phyloP scores from a whole-genome alignment of 2,888 invertebrate species.

The Pherbina coryleti region DNA sequence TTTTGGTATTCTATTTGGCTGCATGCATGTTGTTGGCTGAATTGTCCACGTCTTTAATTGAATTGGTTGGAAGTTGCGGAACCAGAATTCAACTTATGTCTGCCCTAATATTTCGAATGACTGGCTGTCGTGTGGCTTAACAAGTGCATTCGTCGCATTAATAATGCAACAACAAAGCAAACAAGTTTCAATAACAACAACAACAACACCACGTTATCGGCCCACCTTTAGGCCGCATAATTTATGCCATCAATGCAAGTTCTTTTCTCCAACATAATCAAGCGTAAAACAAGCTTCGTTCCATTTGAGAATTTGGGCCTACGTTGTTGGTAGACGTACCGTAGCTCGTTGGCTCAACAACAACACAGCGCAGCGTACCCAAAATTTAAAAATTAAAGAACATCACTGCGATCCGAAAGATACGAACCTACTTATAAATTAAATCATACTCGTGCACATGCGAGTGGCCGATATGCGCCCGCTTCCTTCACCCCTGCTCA shows the following conservation, averaged over 20 bases:
- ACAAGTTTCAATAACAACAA: slow-evolving; percentile 20
- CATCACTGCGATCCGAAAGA: slow-evolving; percentile 8
- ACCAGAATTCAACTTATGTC: slow-evolving; percentile 28
- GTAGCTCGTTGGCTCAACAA: not conserved
- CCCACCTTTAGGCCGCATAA: slow-evolving; percentile 35
- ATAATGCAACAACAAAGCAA: slow-evolving; percentile 9
- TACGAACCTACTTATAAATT: slow-evolving; percentile 26
- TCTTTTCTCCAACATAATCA: slow-evolving; percentile 28
- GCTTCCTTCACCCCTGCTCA: not conserved
- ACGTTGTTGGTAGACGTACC: not conserved
- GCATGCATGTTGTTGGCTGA: not conserved
- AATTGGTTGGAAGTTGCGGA: not conserved
- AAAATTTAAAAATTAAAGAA: slow-evolving; percentile 2
- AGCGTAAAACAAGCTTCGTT: slow-evolving; percentile 21
- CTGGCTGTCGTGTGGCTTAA: slow-evolving; percentile 24
- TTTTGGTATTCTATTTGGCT: not conserved
- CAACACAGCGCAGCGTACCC: not conserved
- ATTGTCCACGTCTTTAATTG: not conserved
- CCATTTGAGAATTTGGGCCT: not conserved
- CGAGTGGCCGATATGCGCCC: not conserved
- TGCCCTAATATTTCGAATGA: slow-evolving; percentile 29
- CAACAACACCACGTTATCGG: slow-evolving; percentile 10
- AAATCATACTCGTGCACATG: slow-evolving; percentile 22
- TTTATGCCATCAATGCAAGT: slow-evolving; percentile 30
- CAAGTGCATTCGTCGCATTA: slow-evolving; percentile 33